Conservation (phyloP, 2,797 vertebrate genomes). For the Onychomys arenicola region DNA sequence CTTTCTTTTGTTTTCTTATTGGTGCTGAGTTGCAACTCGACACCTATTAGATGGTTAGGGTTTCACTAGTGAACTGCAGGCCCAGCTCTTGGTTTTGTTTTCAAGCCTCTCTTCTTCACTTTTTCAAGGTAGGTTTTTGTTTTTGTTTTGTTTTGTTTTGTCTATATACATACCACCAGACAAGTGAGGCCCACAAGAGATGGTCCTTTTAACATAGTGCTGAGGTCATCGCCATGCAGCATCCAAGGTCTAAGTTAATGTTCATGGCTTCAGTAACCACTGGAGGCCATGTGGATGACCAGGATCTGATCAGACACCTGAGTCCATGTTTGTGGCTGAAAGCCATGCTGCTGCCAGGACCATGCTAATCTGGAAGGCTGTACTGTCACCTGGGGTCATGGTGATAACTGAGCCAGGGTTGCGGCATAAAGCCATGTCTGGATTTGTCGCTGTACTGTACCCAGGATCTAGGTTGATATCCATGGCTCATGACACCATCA, state of each 20-base stretch:
- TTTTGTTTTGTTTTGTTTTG: not conserved
- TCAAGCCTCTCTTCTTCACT: not conserved
- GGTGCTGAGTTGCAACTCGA: not conserved
- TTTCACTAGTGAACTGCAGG: not conserved
- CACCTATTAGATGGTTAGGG: not conserved
- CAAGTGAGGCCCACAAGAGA: not conserved
- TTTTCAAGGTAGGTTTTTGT: not conserved
- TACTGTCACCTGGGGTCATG: not conserved
- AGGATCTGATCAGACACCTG: not conserved
- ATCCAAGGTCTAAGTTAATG: not conserved
- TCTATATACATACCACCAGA: not conserved
- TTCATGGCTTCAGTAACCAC: not conserved
- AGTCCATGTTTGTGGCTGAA: not conserved
- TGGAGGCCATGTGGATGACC: not conserved
- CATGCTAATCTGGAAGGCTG: not conserved
- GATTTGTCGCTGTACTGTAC: not conserved
- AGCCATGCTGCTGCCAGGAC: not conserved
- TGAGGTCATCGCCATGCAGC: not conserved
- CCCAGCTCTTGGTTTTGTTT: accelerated
- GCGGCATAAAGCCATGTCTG: not conserved
- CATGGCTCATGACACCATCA: not conserved
- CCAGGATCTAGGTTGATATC: not conserved
- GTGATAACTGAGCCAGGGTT: not conserved
- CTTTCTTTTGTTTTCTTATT: not conserved
- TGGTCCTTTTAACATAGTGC: not conserved